A percentile compares a stretch with the other conserved stretches of the same genome.
These are phyloP conservation scores for Ophioninae sp. DNA, from an alignment of 2,888 invertebrate genomes.

Conservation along the genomic window DNA sequence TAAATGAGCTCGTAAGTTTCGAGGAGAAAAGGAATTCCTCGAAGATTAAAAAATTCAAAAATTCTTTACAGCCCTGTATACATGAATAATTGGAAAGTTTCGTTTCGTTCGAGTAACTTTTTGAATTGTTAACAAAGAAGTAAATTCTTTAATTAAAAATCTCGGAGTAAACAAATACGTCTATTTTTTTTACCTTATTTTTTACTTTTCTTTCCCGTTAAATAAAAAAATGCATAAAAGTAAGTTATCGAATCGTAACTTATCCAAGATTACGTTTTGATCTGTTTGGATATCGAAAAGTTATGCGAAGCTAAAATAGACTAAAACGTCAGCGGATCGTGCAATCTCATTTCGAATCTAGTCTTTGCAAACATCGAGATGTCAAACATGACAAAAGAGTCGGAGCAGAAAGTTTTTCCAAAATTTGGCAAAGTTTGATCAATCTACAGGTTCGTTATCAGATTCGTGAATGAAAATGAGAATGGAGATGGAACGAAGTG, in stretches of 20 bases:
- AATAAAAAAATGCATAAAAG: neutral
- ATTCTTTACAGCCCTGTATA: neutral
- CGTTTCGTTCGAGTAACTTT: neutral
- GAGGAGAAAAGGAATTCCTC: too few species aligned
- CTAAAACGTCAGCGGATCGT: too few species aligned
- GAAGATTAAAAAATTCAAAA: too few species aligned
- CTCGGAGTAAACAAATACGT: slow-evolving; percentile 21
- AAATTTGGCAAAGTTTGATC: too few species aligned
- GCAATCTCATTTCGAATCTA: too few species aligned
- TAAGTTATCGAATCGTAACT: neutral
- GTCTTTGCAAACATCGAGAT: neutral
- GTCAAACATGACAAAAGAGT: too few species aligned
- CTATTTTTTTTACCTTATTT: slow-evolving; percentile 17
- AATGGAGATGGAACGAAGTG: neutral
- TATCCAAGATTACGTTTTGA: neutral
- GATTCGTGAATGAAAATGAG: neutral
- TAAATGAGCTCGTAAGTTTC: too few species aligned
- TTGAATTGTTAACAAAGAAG: too few species aligned
- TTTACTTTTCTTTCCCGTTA: neutral
- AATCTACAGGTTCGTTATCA: neutral
- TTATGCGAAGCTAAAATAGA: neutral
- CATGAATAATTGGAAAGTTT: slow-evolving; percentile 2
- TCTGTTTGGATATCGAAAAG: slow-evolving; percentile 7
- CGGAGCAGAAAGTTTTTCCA: too few species aligned
- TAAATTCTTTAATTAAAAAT: slow-evolving; percentile 20